These are phyloP conservation scores for Zhuqinia jingwanae DNA, from an alignment of 2,888 invertebrate genomes.

Conservation along the genomic window DNA sequence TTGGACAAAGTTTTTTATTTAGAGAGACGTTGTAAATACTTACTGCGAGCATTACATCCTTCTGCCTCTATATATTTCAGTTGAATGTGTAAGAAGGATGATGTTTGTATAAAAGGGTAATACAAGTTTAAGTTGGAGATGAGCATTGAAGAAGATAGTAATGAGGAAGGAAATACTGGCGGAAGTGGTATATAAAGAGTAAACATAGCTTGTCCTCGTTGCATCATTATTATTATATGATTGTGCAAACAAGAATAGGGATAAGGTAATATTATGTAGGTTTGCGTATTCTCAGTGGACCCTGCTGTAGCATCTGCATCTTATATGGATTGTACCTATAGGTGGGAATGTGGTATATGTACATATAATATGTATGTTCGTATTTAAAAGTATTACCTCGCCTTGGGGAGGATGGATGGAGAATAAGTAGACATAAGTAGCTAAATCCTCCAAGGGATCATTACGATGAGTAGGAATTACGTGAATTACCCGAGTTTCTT, in stretches of 20 bases:
- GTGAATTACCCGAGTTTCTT: constrained; percentile 76
- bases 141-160: constrained; percentile 53
- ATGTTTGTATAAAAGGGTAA: constrained; percentile 54
- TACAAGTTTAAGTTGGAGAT: constrained; percentile 59
- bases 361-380: not conserved
- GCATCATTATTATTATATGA: constrained; percentile 45
- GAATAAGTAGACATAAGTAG: constrained; percentile 72
- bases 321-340: not conserved
- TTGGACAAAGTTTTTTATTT: constrained; percentile 55
- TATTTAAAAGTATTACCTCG: not conserved
- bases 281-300: constrained; percentile 18
- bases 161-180: constrained; percentile 60
- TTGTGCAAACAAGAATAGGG: constrained; percentile 9
- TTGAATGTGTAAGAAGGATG: not conserved
- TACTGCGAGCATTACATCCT: not conserved
- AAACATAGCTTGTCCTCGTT: constrained; percentile 31
- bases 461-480: constrained; percentile 78
- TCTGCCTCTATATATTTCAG: not conserved
- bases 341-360: not conserved
- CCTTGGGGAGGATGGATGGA: constrained; percentile 46
- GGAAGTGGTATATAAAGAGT: constrained; percentile 58
- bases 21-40: constrained; percentile 40
- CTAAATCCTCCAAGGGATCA: constrained; percentile 79
- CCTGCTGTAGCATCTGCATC: not conserved
- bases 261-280: constrained; percentile 9